Percentiles rank a stretch among this genome's conserved stretches.
Conservation (phyloP, 2,888 invertebrate species). For the Leptopilina syphax region DNA sequence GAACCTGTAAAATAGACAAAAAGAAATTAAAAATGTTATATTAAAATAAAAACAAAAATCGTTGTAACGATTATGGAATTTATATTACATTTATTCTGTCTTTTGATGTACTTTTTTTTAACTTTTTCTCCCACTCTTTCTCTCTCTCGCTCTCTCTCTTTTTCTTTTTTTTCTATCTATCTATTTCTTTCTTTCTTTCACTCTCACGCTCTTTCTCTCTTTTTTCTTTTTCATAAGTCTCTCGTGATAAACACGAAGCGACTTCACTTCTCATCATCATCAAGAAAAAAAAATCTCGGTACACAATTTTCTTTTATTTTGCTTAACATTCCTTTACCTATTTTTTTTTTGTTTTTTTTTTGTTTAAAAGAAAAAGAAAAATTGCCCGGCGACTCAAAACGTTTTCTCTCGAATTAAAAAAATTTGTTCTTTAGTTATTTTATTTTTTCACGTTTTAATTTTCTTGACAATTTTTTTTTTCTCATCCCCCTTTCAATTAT, state of each 20-base stretch:
- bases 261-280: conserved; percentile 47
- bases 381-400: conserved; percentile 47
- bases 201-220: conserved; percentile 44
- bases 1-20: no score
- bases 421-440: no score
- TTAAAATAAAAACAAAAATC: conserved; percentile 14
- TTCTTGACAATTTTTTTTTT: conserved; percentile 33
- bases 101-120: conserved; percentile 67
- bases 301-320: conserved; percentile 26
- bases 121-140: conserved; percentile 56
- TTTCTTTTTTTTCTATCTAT: conserved; percentile 53
- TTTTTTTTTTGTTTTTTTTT: background rate
- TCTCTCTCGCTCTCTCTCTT: conserved; percentile 49
- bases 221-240: conserved; percentile 56
- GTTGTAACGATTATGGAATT: conserved; percentile 69
- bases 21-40: no score
- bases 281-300: conserved; percentile 35
- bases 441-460: conserved; percentile 48
- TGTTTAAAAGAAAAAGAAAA: background rate
- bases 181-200: conserved; percentile 54
- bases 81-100: conserved; percentile 76
- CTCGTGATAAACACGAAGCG: conserved; percentile 56
- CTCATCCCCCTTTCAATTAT: conserved; percentile 9
- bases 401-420: conserved; percentile 25
- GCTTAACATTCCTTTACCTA: conserved; percentile 22